phyloP scores from a whole-genome alignment of 1,140 invertebrate genomes.

The Nephila pilipes region DNA sequence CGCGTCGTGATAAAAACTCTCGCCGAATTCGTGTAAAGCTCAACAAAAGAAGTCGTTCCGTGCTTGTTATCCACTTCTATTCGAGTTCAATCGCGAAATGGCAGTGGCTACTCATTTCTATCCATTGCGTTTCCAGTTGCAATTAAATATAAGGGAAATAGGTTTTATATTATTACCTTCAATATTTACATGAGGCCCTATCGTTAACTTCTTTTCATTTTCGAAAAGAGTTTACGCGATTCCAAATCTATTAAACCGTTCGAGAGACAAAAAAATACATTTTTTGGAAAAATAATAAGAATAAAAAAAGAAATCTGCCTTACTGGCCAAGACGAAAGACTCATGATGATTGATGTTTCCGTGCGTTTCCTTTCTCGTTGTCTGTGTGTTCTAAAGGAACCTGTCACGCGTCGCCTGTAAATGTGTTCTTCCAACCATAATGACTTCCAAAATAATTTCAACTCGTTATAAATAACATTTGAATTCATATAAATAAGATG shows the following conservation, averaged over 20 bases:
- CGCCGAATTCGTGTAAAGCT: neutral
- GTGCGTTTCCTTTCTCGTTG: slow-evolving; percentile 60
- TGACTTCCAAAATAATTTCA: slow-evolving; percentile 66
- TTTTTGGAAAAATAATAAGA: slow-evolving; percentile 66
- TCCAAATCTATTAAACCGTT: slow-evolving; percentile 48
- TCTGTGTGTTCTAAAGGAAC: slow-evolving; percentile 44
- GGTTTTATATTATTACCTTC: slow-evolving; percentile 74
- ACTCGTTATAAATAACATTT: slow-evolving; percentile 49
- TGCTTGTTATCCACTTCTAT: neutral
- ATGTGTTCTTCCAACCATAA: slow-evolving; percentile 69
- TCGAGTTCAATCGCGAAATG: slow-evolving; percentile 33
- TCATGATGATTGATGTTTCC: slow-evolving; percentile 72
- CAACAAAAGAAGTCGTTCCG: neutral
- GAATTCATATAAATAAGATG: neutral
- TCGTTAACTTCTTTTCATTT: slow-evolving; percentile 60
- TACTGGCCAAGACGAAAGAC: slow-evolving; percentile 68
- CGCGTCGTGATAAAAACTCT: neutral
- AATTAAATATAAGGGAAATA: slow-evolving; percentile 63
- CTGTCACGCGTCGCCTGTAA: slow-evolving; percentile 63
- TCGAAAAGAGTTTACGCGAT: slow-evolving; percentile 32
- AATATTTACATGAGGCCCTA: slow-evolving; percentile 68
- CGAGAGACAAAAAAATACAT: slow-evolving; percentile 59
- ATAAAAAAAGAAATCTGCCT: slow-evolving; percentile 33
- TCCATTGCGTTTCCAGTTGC: slow-evolving; percentile 28
- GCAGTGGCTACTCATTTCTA: slow-evolving; percentile 11